A percentile compares a stretch with the other conserved stretches of the same genome.
Evolutionary conservation across 2,797 vertebrate genomes (phyloP).

Genomic region (Morelia viridis): DNA sequence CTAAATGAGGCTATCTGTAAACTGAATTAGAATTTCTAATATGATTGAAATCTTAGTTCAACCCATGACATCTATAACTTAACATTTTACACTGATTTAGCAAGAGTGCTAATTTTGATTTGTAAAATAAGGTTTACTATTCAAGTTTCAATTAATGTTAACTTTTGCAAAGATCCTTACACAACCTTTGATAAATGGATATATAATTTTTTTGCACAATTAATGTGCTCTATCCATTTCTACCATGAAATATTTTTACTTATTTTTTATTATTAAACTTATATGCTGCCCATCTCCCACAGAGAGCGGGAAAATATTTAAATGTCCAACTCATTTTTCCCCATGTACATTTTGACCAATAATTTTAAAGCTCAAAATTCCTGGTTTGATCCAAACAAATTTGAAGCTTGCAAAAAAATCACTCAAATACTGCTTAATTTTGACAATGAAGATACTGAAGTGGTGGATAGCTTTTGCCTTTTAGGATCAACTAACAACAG

Average conservation of each 20-base stretch:
- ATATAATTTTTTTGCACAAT: not conserved
- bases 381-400: not conserved
- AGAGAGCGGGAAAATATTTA: not conserved
- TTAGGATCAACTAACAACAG: not conserved
- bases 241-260: not conserved
- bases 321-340: not conserved
- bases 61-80: not conserved
- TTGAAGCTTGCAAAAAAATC: not conserved
- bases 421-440: not conserved
- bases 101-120: not conserved
- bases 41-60: slow-evolving; percentile 10
- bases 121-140: not conserved
- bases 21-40: slow-evolving; percentile 2
- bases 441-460: not conserved
- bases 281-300: too few species aligned
- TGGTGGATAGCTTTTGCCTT: not conserved
- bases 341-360: not conserved
- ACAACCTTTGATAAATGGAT: not conserved
- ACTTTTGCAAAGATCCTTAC: not conserved
- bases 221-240: not conserved
- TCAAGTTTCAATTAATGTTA: not conserved
- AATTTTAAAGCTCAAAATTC: not conserved
- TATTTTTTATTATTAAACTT: too few species aligned
- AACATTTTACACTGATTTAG: not conserved
- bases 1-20: not conserved